Evolutionary conservation across 2,888 invertebrate genomes (phyloP), one percentile per base, ranked within the genome.

Genomic region (Abrostola tripartita): DNA sequence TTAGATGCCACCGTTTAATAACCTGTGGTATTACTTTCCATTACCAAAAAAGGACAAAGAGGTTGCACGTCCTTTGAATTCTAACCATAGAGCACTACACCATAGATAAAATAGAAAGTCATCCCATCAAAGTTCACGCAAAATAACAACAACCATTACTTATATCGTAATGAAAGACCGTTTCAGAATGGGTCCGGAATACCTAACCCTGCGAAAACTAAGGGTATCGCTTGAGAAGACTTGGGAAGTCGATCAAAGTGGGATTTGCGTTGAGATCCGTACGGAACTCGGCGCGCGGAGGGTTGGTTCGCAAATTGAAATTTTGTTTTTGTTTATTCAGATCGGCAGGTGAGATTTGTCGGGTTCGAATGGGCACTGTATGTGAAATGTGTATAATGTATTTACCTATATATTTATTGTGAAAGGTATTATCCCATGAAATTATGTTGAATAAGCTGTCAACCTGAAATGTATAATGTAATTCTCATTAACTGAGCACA

Each of bases 201-300:
- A 85, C 81, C 83, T 84, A 89, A 85, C 85, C 83, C 84, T 79
- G 76, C 81, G 74, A 81, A 85, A 87, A 73, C 86, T 87, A 85
- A 84, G 86, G 85, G 83, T 84, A 85, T 84, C 83, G 83, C 55
- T 66, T 65, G 64, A 69, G 24, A 71, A 76, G 73, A 81, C 83
- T 86, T 77, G 85, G 85, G 86, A 88, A 88, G 86, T 92, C 92
- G 91, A 92, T 92, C 92, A 91, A 90, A 92, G 85, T 86, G 85
- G 92, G 92, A 92, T 92, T 92, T 92, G 85, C 83, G 79, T 78
- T 76, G 85, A 85, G 85, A 85, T 85, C 86, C 84, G 82, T 82
- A 78, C 79, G 67, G 77, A 68, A 70, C 78, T 79, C 52, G 59
- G 61, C 67, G 47, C 52, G 47, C 80, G 80, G 82, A 85, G 84